Evolutionary conservation across 2,797 vertebrate species (phyloP).

Genomic region (Anabacerthia variegaticeps): DNA sequence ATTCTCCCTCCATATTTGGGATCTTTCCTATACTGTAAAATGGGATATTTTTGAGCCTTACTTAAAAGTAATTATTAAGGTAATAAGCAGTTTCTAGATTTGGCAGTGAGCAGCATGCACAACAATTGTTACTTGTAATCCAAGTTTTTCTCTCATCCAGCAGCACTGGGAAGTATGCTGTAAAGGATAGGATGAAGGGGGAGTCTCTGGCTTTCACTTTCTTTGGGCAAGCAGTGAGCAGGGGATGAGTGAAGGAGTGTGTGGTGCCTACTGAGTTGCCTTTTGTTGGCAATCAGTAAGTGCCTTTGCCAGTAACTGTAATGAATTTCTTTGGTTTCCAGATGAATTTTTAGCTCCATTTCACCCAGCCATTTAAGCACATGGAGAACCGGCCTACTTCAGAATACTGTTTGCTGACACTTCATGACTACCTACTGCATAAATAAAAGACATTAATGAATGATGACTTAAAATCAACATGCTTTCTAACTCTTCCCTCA

Average conservation of each 20-base stretch:
- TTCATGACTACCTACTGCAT: neutral
- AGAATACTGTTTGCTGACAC: neutral
- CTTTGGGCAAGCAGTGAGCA: neutral
- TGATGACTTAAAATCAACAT: neutral
- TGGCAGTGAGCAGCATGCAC: neutral
- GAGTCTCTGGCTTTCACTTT: neutral
- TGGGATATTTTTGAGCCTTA: slow-evolving; percentile 20
- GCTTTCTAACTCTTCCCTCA: neutral
- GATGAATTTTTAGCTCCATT: neutral
- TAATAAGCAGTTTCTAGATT: slow-evolving; percentile 48
- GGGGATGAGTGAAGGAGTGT: neutral
- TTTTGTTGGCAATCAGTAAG: neutral
- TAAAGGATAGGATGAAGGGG: neutral
- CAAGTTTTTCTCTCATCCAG: neutral
- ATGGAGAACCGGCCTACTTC: neutral
- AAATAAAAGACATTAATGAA: neutral
- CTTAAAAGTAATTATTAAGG: slow-evolving; percentile 34
- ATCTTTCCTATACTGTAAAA: neutral
- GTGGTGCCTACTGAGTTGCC: neutral
- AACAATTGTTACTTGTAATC: neutral
- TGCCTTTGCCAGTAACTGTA: neutral
- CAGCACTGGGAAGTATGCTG: neutral
- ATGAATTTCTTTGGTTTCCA: neutral
- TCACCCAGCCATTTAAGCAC: neutral
- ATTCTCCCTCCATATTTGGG: neutral